Evolutionary conservation across 30 jellyfish, hydroid and myxozoan genomes (phyloP).

Genomic region (Rhopilema esculentum): DNA sequence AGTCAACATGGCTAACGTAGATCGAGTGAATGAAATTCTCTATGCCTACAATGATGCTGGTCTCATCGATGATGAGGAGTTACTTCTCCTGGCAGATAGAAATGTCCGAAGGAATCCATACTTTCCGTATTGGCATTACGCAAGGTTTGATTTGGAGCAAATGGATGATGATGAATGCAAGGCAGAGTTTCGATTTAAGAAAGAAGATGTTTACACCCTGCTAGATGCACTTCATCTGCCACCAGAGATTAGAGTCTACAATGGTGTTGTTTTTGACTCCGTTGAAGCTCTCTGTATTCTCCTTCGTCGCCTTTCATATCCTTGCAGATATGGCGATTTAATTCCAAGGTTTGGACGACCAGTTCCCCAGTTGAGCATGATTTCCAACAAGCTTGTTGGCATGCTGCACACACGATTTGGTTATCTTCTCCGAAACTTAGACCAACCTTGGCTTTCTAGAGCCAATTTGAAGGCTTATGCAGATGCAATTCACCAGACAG

Average conservation of each 20-base stretch:
- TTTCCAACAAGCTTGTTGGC: background rate
- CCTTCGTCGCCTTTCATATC: too few relatives aligned
- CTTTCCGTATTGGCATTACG: slow-evolving; percentile 41
- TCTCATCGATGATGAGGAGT: slow-evolving; percentile 19
- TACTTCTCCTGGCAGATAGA: slow-evolving; percentile 8
- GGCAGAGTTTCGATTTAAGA: slow-evolving; percentile 19
- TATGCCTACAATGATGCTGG: slow-evolving; percentile 16
- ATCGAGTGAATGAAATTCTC: background rate
- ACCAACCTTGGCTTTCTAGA: slow-evolving; percentile 1
- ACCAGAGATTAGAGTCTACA: too few relatives aligned
- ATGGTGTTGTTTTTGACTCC: too few relatives aligned
- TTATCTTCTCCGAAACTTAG: background rate
- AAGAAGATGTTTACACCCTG: too few relatives aligned
- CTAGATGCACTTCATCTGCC: too few relatives aligned
- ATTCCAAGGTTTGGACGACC: slow-evolving; percentile 19
- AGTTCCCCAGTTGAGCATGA: slow-evolving; percentile 24
- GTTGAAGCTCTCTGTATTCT: too few relatives aligned
- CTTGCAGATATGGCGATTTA: slow-evolving; percentile 30
- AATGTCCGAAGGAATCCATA: slow-evolving; percentile 4
- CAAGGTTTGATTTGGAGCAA: slow-evolving; percentile 7
- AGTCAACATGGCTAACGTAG: background rate
- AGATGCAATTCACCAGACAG: too few relatives aligned
- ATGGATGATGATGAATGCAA: slow-evolving; percentile 26
- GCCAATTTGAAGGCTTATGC: background rate
- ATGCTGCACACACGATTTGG: background rate